Evolutionary conservation across 2,113 vertebrate genomes (phyloP).

Genomic region (Plecturocebus donacophilus): DNA sequence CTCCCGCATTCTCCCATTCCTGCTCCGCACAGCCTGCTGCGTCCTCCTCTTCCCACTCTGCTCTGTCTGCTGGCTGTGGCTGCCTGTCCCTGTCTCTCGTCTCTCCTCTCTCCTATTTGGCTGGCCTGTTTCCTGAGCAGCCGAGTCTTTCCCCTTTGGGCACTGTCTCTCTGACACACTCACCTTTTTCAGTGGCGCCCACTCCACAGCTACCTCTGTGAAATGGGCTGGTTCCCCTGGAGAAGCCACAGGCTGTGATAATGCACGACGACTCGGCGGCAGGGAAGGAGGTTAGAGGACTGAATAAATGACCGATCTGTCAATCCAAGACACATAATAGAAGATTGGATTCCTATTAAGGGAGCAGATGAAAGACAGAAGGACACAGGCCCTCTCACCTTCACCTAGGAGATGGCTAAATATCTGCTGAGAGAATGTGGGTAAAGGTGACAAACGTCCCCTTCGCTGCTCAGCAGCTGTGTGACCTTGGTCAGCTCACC

Average conservation of each 20-base stretch:
- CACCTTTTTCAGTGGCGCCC: rapidly evolving
- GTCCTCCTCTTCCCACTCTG: not conserved
- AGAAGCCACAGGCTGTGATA: not conserved
- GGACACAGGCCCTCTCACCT: rapidly evolving
- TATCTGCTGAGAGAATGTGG: not conserved
- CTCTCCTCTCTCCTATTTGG: too few species aligned
- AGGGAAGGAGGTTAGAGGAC: not conserved
- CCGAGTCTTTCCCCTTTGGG: too few species aligned
- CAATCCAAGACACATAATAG: not conserved
- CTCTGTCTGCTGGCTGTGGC: not conserved
- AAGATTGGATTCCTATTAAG: not conserved
- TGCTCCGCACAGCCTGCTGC: rapidly evolving
- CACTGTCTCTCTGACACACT: rapidly evolving
- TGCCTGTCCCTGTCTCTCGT: rapidly evolving
- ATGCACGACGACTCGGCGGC: rapidly evolving
- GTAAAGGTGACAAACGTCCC: rapidly evolving
- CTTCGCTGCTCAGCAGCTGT: not conserved
- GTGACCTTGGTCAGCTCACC: not conserved
- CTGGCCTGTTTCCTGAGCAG: rapidly evolving
- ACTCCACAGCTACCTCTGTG: rapidly evolving
- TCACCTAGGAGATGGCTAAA: not conserved
- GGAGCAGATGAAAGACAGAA: not conserved
- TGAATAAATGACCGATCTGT: rapidly evolving
- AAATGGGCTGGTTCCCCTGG: not conserved
- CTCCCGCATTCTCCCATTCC: rapidly evolving